Evolutionary conservation across 2,797 vertebrate species (phyloP).

Genomic region (Podarcis siculus): DNA sequence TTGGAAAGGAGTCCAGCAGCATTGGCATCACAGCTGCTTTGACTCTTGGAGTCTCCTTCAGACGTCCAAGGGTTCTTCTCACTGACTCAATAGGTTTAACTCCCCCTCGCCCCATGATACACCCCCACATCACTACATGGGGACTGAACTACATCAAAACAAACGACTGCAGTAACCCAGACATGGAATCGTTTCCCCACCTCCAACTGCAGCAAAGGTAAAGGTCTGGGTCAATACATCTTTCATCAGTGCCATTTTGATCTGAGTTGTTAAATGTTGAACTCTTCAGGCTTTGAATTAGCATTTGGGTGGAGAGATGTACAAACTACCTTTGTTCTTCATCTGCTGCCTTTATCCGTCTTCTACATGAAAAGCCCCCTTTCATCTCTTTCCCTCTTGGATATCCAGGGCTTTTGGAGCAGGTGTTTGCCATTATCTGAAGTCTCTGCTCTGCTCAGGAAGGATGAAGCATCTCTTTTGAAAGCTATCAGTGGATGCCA

Average conservation of each 20-base stretch:
- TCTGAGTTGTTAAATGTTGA: constrained; percentile 16
- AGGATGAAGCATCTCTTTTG: constrained; percentile 39
- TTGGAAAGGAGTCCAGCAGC: no score
- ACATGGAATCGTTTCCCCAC: background rate
- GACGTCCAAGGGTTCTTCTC: no score
- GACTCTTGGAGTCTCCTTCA: no score
- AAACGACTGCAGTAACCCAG: background rate
- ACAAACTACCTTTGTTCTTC: background rate
- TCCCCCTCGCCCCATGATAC: background rate
- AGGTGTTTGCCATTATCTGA: constrained; percentile 5
- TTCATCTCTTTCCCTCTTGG: background rate
- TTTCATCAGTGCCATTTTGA: background rate
- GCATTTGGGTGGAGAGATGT: constrained; percentile 33
- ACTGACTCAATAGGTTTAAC: no score
- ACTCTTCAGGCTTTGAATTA: constrained; percentile 30
- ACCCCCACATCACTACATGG: background rate
- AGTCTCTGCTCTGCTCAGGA: constrained; percentile 17
- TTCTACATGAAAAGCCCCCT: constrained; percentile 28
- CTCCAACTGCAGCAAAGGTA: background rate
- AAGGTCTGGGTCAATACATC: background rate
- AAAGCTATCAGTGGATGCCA: constrained; percentile 6
- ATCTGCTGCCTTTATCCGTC: constrained; percentile 7
- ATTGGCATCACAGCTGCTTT: no score
- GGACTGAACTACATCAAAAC: background rate
- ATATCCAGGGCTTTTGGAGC: background rate